phyloP scores from a whole-genome alignment of 2,888 invertebrate species.

The Drosophila melanosoma region DNA sequence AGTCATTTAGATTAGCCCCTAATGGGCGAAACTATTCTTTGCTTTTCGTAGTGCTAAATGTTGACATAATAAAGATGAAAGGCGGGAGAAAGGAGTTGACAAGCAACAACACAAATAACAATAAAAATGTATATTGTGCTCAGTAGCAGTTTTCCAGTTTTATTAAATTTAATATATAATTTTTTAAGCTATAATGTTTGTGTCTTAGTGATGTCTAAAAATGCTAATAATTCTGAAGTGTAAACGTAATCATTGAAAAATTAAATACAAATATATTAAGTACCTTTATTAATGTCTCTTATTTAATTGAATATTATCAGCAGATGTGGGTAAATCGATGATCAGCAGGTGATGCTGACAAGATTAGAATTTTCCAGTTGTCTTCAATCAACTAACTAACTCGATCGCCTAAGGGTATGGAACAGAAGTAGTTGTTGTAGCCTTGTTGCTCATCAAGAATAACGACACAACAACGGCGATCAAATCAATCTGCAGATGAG shows the following conservation, averaged over 20 bases:
- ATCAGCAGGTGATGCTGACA: too few species aligned
- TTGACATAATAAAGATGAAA: not conserved
- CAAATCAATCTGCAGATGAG: slow-evolving; percentile 69
- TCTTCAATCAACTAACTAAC: not conserved
- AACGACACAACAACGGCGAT: slow-evolving; percentile 42
- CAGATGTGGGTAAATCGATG: not conserved
- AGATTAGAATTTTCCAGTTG: not conserved
- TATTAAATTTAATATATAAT: not conserved
- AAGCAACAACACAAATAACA: not conserved
- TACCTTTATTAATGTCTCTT: not conserved
- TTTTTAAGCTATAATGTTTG: not conserved
- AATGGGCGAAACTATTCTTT: slow-evolving; percentile 26
- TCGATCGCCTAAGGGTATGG: not conserved
- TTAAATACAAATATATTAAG: not conserved
- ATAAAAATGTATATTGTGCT: too few species aligned
- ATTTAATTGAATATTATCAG: not conserved
- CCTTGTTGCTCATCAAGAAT: slow-evolving; percentile 32
- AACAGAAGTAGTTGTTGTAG: slow-evolving; percentile 8
- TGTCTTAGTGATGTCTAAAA: not conserved
- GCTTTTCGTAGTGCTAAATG: not conserved
- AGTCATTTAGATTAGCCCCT: slow-evolving; percentile 65
- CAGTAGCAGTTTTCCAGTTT: not conserved
- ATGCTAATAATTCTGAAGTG: not conserved
- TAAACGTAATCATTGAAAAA: not conserved
- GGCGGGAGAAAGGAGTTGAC: not conserved